A percentile compares a stretch with the other conserved stretches of the same genome.
Conservation (phyloP, 1,140 invertebrate species). For the Lepidostoma basale region DNA sequence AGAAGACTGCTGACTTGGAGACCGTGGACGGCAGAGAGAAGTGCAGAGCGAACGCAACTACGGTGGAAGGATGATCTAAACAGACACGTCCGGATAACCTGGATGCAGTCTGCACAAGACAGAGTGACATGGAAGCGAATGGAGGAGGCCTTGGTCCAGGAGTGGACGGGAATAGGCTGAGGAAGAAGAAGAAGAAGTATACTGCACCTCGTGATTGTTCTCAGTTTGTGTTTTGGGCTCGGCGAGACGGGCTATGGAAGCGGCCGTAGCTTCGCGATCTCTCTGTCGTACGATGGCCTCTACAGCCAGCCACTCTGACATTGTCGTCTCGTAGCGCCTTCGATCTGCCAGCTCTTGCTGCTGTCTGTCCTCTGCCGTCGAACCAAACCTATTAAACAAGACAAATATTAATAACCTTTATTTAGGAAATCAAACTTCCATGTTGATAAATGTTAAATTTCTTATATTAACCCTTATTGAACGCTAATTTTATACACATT, state of each 20-base stretch:
- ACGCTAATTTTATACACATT: no score
- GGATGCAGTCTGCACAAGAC: no score
- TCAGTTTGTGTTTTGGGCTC: constrained; percentile 50
- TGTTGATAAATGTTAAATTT: background rate
- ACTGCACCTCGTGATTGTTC: constrained; percentile 38
- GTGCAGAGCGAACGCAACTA: no score
- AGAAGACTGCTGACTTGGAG: no score
- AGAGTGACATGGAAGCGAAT: no score
- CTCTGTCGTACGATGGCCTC: constrained; percentile 88
- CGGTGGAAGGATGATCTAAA: no score
- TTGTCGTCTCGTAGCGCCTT: constrained; percentile 83
- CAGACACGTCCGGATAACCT: no score
- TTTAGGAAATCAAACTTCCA: background rate
- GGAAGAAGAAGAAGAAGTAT: no score
- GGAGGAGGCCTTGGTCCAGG: no score
- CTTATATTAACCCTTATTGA: no score
- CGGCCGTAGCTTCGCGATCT: constrained; percentile 75
- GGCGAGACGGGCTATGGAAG: constrained; percentile 67
- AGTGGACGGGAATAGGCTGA: no score
- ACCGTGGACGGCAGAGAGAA: no score
- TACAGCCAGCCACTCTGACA: constrained; percentile 93
- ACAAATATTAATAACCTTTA: background rate
- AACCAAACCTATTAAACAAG: constrained; percentile 66
- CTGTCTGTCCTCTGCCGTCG: constrained; percentile 70
- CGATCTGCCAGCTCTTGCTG: constrained; percentile 71